Conservation (phyloP, 2,113 vertebrate genomes). For the Ibidorhyncha struthersii region DNA sequence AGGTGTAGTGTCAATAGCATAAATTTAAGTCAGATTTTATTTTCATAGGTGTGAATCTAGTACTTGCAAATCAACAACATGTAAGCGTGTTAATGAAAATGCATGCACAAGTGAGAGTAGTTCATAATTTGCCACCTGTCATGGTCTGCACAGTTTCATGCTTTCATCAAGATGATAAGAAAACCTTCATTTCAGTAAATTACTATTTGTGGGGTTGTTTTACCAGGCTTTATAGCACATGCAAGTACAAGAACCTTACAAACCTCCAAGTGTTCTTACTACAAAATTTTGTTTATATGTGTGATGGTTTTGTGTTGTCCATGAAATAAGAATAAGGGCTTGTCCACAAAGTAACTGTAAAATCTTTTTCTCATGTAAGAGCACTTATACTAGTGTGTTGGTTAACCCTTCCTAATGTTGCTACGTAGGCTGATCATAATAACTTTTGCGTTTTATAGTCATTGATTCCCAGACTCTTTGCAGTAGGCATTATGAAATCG, state of each 20-base stretch:
- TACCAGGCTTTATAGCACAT: background rate
- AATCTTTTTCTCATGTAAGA: background rate
- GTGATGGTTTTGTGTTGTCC: background rate
- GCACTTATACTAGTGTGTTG: background rate
- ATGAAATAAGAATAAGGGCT: background rate
- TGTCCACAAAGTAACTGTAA: background rate
- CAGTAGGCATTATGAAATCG: background rate
- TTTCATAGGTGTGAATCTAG: background rate
- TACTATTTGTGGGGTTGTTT: background rate
- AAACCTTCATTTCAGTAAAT: background rate
- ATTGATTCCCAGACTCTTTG: background rate
- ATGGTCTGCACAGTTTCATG: slow-evolving; percentile 16
- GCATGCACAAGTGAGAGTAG: background rate
- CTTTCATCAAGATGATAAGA: background rate
- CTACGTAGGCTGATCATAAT: background rate
- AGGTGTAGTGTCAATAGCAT: background rate
- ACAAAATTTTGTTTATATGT: background rate
- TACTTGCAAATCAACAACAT: background rate
- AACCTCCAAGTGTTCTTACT: background rate
- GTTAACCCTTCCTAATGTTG: background rate
- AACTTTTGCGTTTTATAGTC: background rate
- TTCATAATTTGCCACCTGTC: background rate
- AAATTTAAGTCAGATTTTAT: background rate
- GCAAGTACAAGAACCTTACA: background rate
- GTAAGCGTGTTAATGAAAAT: background rate